These are phyloP conservation scores for Anoplophora glabripennis DNA, from an alignment of 1,140 invertebrate species.

Conservation along the genomic window DNA sequence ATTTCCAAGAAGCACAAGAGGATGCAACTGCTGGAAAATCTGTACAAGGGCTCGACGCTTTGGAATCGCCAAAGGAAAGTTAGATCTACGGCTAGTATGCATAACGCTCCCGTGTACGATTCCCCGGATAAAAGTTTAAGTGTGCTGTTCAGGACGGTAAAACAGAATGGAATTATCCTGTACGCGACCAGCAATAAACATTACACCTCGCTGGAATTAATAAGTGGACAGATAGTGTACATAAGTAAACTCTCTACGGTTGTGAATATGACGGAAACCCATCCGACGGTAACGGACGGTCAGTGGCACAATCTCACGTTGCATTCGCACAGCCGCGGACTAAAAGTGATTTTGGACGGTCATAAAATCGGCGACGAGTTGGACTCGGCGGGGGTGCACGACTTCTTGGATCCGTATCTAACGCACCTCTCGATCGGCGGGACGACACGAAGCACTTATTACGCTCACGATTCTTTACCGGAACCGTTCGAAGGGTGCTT, in stretches of 20 bases:
- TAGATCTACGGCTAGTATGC: slow-evolving; percentile 38
- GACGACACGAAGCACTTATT: slow-evolving; percentile 56
- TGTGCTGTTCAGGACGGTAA: slow-evolving; percentile 78
- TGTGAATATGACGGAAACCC: slow-evolving; percentile 75
- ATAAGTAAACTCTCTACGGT: slow-evolving; percentile 70
- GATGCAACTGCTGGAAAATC: slow-evolving; percentile 76
- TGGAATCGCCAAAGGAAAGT: slow-evolving; percentile 53
- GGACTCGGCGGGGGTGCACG: slow-evolving; percentile 79
- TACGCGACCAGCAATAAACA: slow-evolving; percentile 84
- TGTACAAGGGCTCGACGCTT: slow-evolving; percentile 69
- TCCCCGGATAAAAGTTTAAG: slow-evolving; percentile 68
- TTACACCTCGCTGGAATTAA: slow-evolving; percentile 77
- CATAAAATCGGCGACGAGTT: slow-evolving; percentile 76
- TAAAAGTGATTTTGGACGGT: slow-evolving; percentile 70
- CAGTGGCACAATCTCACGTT: slow-evolving; percentile 83
- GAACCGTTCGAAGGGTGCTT: slow-evolving; percentile 82
- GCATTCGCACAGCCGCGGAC: slow-evolving; percentile 62
- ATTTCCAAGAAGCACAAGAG: slow-evolving; percentile 80
- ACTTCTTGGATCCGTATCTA: slow-evolving; percentile 87
- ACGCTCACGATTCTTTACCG: slow-evolving; percentile 52
- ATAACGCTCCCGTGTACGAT: slow-evolving; percentile 39
- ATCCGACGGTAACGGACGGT: slow-evolving; percentile 67
- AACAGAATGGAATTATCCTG: slow-evolving; percentile 73
- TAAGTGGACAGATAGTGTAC: slow-evolving; percentile 69
- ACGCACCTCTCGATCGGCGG: slow-evolving; percentile 77